These are phyloP conservation scores for Tetragnatha montana DNA, from an alignment of 2,888 invertebrate species.

Conservation along the genomic window DNA sequence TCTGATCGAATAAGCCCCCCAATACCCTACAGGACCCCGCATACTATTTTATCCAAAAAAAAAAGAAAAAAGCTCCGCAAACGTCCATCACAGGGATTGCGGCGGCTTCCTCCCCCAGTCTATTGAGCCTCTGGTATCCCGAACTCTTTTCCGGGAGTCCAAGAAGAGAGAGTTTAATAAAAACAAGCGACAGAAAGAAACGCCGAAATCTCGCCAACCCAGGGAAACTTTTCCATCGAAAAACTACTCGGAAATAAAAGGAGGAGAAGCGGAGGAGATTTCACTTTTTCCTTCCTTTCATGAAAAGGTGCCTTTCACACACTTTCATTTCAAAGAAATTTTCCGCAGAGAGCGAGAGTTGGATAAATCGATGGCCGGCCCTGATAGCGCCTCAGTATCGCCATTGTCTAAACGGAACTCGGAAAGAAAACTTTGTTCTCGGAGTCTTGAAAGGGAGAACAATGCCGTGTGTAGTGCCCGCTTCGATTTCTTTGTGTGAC, in stretches of 20 bases:
- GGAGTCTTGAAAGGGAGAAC: slow-evolving; percentile 38
- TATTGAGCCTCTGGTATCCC: not conserved
- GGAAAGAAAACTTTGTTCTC: slow-evolving; percentile 60
- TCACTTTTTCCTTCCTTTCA: slow-evolving; percentile 46
- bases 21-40: not conserved
- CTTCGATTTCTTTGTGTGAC: slow-evolving; percentile 38
- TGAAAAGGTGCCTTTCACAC: slow-evolving; percentile 60
- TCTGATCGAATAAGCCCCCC: too few species aligned
- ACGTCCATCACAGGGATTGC: not conserved
- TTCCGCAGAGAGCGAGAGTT: slow-evolving; percentile 37
- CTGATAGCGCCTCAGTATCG: slow-evolving; percentile 34
- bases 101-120: not conserved
- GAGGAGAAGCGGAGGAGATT: slow-evolving; percentile 25
- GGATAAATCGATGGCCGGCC: slow-evolving; percentile 44
- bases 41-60: not conserved
- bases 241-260: slow-evolving; percentile 32
- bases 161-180: not conserved
- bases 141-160: not conserved
- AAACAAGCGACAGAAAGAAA: slow-evolving; percentile 2
- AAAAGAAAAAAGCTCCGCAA: not conserved
- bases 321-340: slow-evolving; percentile 68
- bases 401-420: slow-evolving; percentile 66
- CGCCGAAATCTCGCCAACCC: slow-evolving; percentile 44
- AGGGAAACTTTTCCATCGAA: slow-evolving; percentile 53
- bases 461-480: slow-evolving; percentile 23